Evolutionary conservation across 2,888 invertebrate species (phyloP).

Genomic region (Xiphydria camelus): DNA sequence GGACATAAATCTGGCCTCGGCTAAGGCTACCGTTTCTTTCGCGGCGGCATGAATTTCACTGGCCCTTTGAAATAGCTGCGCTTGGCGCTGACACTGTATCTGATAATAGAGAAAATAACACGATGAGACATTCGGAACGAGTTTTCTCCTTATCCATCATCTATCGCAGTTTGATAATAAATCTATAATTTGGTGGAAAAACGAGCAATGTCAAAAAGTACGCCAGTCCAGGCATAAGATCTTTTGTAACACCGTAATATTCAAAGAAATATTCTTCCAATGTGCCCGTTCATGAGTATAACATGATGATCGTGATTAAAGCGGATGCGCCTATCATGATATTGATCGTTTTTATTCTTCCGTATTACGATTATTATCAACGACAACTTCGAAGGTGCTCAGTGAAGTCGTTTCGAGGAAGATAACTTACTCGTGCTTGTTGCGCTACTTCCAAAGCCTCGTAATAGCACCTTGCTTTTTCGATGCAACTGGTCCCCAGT

Average conservation of each 20-base stretch:
- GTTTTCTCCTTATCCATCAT: neutral
- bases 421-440: conserved; percentile 65
- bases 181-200: neutral
- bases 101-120: conserved; percentile 41
- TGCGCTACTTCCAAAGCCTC: conserved; percentile 79
- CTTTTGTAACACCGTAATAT: too few relatives aligned
- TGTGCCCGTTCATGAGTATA: too few relatives aligned
- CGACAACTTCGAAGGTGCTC: neutral
- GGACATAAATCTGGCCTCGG: conserved; percentile 78
- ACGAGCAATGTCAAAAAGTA: neutral
- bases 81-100: conserved; percentile 85
- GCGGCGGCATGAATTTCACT: conserved; percentile 90
- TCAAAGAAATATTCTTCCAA: too few relatives aligned
- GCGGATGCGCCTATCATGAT: too few relatives aligned
- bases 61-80: conserved; percentile 86
- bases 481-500: conserved; percentile 77
- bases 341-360: too few relatives aligned
- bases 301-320: too few relatives aligned
- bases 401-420: too few relatives aligned
- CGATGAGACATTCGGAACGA: neutral
- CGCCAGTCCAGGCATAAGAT: too few relatives aligned
- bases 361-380: too few relatives aligned
- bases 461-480: conserved; percentile 88
- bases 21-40: conserved; percentile 89
- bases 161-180: neutral